Evolutionary conservation across 2,113 vertebrate genomes (phyloP), one percentile per base, ranked within the genome.

Genomic region (Nansenia antarctica): DNA sequence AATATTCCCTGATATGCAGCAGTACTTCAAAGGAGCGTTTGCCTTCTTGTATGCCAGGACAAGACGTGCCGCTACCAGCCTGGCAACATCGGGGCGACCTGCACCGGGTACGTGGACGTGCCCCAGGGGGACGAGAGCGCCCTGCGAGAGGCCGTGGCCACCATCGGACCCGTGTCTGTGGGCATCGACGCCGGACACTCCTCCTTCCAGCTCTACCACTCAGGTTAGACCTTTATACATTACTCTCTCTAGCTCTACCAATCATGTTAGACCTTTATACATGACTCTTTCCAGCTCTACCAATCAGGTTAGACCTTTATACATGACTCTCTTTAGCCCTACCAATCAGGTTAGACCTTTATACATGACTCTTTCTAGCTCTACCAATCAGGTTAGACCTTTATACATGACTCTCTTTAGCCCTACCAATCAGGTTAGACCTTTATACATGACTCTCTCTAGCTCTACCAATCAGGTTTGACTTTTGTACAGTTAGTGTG

Each of bases 81-180:
- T 1, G 58, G 9, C 14, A 80, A 3, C 3, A n/a, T 87, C 1
- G 92, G 85, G 0, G 92, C 92, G 67, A 90, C 35, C 18, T 92
- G 91, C 83, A 83, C 82, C 0, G 89, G 91, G 22, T 92, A 79
- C 5, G 80, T 82, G 12, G 82, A 87, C 9, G 54, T 93, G 9
- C 14, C 3, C 0, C 12, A 27, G 1, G 78, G 68, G 2, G 75
- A 89, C 18, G 93, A 94, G 63, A 64, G 52, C 0, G 87, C 85
- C 3, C 82, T 93, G 61, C 62, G 90, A 77, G 75, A 92, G 61
- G 92, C 92, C 1, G 90, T 94, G 77, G 92, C 89, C 70, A 91
- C 87, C 0, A 55, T 92, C 0, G 92, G 93, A 74, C 93, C 92
- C 0, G 64, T 93, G 18, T 93, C 92, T 31, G 81, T 93, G 0